Percentiles rank a stretch among this genome's conserved stretches.
Evolutionary conservation across 2,797 vertebrate species (phyloP).

Genomic region (Petrocephalus sullivani): DNA sequence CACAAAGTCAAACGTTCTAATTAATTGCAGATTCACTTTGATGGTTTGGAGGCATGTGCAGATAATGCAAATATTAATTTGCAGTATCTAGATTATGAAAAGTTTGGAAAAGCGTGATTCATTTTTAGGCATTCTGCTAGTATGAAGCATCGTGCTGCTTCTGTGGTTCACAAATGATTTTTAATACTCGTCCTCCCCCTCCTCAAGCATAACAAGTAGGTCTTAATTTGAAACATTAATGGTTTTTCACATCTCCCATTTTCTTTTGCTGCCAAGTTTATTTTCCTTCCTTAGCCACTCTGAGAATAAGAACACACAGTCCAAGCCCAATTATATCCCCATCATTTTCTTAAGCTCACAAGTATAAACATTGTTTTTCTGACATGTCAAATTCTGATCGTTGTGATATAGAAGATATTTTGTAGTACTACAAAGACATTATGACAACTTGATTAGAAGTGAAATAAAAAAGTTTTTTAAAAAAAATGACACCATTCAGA

Average conservation of each 20-base stretch:
- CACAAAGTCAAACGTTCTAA: not conserved
- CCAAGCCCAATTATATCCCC: not conserved
- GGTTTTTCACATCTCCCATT: not conserved
- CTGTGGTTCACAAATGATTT: not conserved
- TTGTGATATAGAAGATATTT: not conserved
- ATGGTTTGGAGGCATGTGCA: not conserved
- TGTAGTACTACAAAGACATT: not conserved
- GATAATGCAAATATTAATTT: not conserved
- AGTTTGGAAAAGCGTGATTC: not conserved
- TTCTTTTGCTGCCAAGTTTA: not conserved
- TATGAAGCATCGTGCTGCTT: not conserved
- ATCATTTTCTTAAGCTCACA: not conserved
- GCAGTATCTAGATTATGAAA: not conserved
- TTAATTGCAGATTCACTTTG: not conserved
- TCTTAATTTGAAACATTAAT: conserved; percentile 14
- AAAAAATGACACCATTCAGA: not conserved
- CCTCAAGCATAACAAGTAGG: not conserved
- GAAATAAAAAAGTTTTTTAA: not conserved
- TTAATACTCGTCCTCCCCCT: not conserved
- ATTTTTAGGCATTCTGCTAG: not conserved
- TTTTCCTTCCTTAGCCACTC: not conserved
- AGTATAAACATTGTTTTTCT: not conserved
- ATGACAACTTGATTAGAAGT: not conserved
- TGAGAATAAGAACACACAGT: not conserved
- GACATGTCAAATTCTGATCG: not conserved